These are phyloP conservation scores for Choloepus didactylus DNA, from an alignment of 2,797 vertebrate genomes.

Conservation along the genomic window DNA sequence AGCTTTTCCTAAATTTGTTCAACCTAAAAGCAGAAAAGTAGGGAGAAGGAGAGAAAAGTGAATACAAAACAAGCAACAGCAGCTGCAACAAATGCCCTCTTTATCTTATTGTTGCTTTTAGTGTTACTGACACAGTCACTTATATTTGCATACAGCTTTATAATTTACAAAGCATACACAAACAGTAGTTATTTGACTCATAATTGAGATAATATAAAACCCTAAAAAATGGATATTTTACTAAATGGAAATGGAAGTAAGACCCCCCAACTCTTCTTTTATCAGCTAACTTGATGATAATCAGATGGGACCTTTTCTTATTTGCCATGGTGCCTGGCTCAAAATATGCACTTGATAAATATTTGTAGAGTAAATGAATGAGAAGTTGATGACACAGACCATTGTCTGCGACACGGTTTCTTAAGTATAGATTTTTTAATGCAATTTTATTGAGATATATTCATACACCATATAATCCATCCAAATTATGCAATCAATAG, in stretches of 20 bases:
- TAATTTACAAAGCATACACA: not conserved
- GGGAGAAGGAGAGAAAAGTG: not conserved
- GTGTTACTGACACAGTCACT: constrained; percentile 29
- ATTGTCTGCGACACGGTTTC: not conserved
- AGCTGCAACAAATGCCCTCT: not conserved
- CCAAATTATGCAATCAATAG: too few relatives aligned
- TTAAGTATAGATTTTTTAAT: not conserved
- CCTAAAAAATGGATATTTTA: not conserved
- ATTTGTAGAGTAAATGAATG: not conserved
- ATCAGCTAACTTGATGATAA: not conserved
- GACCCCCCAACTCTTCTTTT: not conserved
- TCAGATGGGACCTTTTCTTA: not conserved
- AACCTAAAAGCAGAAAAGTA: not conserved
- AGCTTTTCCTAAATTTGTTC: not conserved
- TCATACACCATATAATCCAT: too few relatives aligned
- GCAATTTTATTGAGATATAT: too few relatives aligned
- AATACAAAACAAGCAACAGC: not conserved
- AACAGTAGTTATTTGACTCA: not conserved
- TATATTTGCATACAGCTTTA: not conserved
- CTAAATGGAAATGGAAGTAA: not conserved
- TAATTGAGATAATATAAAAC: not conserved
- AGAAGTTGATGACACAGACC: not conserved
- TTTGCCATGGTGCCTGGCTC: not conserved
- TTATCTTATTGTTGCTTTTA: not conserved
- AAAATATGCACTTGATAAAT: not conserved